Percentiles rank a stretch among this genome's conserved stretches.
These are phyloP conservation scores for Drosophila niveifrons DNA, from an alignment of 2,888 invertebrate genomes.

Conservation along the genomic window DNA sequence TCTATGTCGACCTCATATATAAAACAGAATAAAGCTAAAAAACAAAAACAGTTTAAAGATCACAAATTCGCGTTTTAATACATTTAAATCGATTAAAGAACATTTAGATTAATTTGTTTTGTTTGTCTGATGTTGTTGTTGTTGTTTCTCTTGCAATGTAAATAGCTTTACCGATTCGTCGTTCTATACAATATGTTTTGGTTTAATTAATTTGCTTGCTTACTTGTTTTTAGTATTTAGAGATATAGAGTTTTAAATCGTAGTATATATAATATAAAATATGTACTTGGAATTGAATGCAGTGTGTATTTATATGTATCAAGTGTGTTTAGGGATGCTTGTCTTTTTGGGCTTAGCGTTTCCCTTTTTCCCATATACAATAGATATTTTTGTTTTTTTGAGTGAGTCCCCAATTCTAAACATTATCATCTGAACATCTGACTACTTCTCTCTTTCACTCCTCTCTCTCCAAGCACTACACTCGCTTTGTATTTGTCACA, in stretches of 20 bases:
- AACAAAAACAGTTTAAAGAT: constrained; percentile 61
- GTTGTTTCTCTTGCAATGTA: constrained; percentile 52
- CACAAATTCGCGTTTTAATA: constrained; percentile 82
- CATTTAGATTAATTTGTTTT: constrained; percentile 80
- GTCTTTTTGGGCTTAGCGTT: constrained; percentile 11
- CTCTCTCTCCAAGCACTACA: constrained; percentile 11
- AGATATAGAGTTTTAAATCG: constrained; percentile 59
- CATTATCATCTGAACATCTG: background rate
- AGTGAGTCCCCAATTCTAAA: constrained; percentile 23
- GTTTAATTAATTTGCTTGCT: constrained; percentile 43
- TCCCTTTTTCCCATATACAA: constrained; percentile 42
- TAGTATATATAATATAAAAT: constrained; percentile 77
- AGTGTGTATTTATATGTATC: constrained; percentile 57
- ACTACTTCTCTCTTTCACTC: background rate
- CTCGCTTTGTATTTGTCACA: constrained; percentile 73
- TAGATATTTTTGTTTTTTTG: constrained; percentile 29
- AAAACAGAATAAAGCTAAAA: constrained; percentile 50
- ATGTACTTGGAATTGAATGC: constrained; percentile 78
- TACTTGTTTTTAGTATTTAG: constrained; percentile 36
- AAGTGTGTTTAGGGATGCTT: constrained; percentile 31
- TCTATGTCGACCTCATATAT: constrained; percentile 90
- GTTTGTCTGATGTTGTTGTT: constrained; percentile 45
- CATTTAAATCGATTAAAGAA: constrained; percentile 80
- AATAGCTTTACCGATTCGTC: constrained; percentile 56
- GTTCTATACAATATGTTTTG: constrained; percentile 53